Conservation (phyloP, 2,113 vertebrate genomes). For the Clinocottus analis region DNA sequence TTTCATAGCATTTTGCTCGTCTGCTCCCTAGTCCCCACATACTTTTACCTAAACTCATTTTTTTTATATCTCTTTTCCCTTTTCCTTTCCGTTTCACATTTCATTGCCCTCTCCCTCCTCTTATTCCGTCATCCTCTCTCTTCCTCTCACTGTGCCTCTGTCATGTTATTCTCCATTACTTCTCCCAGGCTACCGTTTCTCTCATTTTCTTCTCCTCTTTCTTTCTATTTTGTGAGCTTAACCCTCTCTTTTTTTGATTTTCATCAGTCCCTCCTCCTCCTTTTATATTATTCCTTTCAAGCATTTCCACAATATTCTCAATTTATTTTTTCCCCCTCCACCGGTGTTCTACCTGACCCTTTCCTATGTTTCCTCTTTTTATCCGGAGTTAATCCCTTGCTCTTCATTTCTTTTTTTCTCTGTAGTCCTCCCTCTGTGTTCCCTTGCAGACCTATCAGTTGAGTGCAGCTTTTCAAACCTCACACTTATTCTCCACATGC, state of each 20-base stretch:
- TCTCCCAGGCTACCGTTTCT: constrained; percentile 20
- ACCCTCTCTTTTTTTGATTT: constrained; percentile 29
- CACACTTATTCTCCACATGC: constrained; percentile 32
- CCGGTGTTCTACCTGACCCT: constrained; percentile 5
- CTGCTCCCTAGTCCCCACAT: constrained; percentile 32
- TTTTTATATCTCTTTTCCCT: constrained; percentile 76
- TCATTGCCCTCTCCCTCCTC: constrained; percentile 48
- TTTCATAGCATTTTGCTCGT: constrained; percentile 35
- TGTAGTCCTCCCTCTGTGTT: constrained; percentile 29
- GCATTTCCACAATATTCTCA: background rate
- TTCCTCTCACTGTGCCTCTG: constrained; percentile 27
- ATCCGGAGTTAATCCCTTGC: constrained; percentile 15
- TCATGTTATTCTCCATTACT: constrained; percentile 47
- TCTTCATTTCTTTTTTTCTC: constrained; percentile 28
- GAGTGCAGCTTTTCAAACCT: constrained; percentile 56
- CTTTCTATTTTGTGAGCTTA: constrained; percentile 29
- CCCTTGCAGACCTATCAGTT: constrained; percentile 37
- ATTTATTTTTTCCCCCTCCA: background rate
- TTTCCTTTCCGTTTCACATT: constrained; percentile 44
- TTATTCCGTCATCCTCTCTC: constrained; percentile 36
- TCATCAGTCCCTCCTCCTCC: constrained; percentile 6
- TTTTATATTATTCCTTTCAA: constrained; percentile 9
- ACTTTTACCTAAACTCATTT: constrained; percentile 55
- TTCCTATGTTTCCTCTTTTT: constrained; percentile 1
- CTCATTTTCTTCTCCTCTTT: constrained; percentile 19